phyloP scores from a whole-genome alignment of 2,797 vertebrate genomes.

The Numenius phaeopus region DNA sequence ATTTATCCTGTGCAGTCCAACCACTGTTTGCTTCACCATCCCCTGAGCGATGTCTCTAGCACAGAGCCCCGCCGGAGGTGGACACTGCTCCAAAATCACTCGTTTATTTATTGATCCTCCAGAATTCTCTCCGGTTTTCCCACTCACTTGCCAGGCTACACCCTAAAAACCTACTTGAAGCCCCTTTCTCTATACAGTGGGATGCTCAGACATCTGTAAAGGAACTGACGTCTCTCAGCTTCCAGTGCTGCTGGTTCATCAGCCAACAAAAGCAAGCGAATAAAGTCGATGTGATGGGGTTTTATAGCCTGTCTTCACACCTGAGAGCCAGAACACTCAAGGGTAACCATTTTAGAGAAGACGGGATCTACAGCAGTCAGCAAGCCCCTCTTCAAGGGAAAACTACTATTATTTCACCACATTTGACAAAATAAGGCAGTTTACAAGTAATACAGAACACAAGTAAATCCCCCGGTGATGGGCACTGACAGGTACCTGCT shows the following conservation, averaged over 20 bases:
- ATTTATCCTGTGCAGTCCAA: neutral
- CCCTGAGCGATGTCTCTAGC: neutral
- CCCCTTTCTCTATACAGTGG: neutral
- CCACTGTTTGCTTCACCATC: neutral
- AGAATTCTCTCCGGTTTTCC: neutral
- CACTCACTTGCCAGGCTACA: neutral
- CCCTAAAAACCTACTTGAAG: neutral
- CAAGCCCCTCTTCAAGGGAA: neutral
- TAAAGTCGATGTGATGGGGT: rapidly evolving
- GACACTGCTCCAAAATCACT: neutral
- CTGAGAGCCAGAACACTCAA: neutral
- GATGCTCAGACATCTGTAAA: neutral
- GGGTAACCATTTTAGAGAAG: neutral
- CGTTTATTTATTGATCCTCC: neutral
- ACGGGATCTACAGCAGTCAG: rapidly evolving
- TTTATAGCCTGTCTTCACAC: neutral
- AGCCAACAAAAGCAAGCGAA: rapidly evolving
- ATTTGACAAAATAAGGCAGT: neutral
- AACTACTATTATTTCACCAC: neutral
- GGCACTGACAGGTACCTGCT: rapidly evolving
- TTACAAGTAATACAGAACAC: neutral
- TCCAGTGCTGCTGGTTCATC: neutral
- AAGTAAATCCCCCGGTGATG: rapidly evolving
- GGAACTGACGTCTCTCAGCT: neutral
- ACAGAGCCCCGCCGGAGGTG: neutral